phyloP scores from a whole-genome alignment of 53 echinoderm and acorn worm genomes.

The Mesocentrotus franciscanus region DNA sequence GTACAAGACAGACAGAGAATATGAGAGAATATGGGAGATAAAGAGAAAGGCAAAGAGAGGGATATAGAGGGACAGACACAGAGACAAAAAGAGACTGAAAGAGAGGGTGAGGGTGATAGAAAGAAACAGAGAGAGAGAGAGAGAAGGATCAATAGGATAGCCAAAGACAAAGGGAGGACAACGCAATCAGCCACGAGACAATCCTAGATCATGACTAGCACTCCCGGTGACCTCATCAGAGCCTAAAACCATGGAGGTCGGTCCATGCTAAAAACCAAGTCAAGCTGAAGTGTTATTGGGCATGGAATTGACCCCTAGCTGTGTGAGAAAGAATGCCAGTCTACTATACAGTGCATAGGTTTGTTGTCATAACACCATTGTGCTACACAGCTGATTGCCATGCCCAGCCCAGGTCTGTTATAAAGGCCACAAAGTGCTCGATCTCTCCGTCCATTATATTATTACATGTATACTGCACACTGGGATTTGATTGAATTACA shows the following conservation, averaged over 20 bases:
- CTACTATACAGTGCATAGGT: constrained; percentile 2
- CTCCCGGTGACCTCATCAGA: not conserved
- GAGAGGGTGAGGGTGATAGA: not conserved
- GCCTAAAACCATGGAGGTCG: constrained; percentile 11
- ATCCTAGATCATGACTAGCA: constrained; percentile 26
- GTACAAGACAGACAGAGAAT: not conserved
- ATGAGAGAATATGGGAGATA: not conserved
- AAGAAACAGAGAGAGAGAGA: not conserved
- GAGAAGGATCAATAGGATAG: not conserved
- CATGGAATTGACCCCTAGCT: constrained; percentile 49
- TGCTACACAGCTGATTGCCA: constrained; percentile 8
- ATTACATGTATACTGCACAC: constrained; percentile 2
- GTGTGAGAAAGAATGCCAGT: not conserved
- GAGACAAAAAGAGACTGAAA: not conserved
- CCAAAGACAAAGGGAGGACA: not conserved
- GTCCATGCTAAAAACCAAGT: no score
- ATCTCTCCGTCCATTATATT: not conserved
- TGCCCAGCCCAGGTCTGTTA: not conserved
- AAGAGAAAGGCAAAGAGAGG: not conserved
- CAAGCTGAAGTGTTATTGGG: not conserved
- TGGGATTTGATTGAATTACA: constrained; percentile 3
- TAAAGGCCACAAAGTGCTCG: not conserved
- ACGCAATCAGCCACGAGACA: not conserved
- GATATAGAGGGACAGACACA: not conserved
- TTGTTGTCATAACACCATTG: not conserved